A percentile compares a stretch with the other conserved stretches of the same genome.
Conservation (phyloP, 2,113 vertebrate genomes). For the Hippolais icterina region DNA sequence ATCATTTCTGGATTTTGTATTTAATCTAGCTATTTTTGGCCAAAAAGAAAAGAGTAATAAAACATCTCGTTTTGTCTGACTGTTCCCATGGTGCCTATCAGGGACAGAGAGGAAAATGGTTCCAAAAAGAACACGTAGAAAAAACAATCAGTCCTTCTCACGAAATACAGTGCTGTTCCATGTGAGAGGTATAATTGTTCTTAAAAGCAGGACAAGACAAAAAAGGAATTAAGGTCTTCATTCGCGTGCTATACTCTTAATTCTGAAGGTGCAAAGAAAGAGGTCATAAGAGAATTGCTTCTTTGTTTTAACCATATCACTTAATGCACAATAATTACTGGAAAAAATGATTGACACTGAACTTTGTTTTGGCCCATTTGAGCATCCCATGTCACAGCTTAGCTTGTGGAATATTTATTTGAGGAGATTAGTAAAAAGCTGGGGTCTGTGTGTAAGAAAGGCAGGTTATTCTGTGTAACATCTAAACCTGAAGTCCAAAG, state of each 20-base stretch:
- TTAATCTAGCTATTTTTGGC: neutral
- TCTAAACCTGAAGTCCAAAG: neutral
- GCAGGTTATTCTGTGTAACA: neutral
- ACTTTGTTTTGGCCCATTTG: neutral
- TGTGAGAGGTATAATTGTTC: neutral
- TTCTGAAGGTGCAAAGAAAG: neutral
- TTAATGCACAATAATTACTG: neutral
- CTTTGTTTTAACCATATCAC: neutral
- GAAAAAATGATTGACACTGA: neutral
- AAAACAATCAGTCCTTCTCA: neutral
- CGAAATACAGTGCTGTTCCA: neutral
- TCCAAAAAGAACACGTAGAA: neutral
- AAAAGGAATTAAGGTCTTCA: neutral
- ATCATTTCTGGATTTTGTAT: neutral
- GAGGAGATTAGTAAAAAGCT: neutral
- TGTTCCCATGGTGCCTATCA: neutral
- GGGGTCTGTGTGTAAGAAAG: neutral
- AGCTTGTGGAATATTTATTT: neutral
- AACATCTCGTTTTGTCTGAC: conserved; percentile 4
- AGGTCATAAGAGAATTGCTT: neutral
- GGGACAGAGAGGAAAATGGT: neutral
- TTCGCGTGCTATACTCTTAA: neutral
- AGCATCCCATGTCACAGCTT: neutral
- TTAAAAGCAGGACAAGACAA: neutral
- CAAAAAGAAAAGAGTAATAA: neutral